Evolutionary conservation across 2,888 invertebrate species (phyloP).

Genomic region (Clusia tigrina): DNA sequence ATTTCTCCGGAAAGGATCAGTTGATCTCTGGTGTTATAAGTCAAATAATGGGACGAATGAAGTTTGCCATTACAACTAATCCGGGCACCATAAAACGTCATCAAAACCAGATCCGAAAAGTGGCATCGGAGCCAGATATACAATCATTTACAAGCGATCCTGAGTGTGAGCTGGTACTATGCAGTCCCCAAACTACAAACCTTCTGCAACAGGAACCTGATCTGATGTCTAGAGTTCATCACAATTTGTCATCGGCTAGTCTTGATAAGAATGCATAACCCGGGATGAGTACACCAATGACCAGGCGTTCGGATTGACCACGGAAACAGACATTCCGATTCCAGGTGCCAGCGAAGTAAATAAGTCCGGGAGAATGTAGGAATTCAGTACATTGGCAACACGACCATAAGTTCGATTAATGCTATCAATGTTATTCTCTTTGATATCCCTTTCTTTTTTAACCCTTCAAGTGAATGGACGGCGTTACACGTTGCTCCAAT

Average conservation of each 20-base stretch:
- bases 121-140: neutral
- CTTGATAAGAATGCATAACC: neutral
- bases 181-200: neutral
- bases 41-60: too few species aligned
- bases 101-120: too few species aligned
- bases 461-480: too few species aligned
- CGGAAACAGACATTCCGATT: neutral
- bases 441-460: too few species aligned
- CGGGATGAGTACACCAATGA: neutral
- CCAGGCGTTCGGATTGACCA: neutral
- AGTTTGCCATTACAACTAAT: too few species aligned
- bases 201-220: too few species aligned
- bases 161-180: neutral
- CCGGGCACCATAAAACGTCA: too few species aligned
- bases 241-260: neutral
- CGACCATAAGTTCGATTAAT: too few species aligned
- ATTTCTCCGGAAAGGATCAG: neutral
- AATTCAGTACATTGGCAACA: too few species aligned
- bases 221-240: too few species aligned
- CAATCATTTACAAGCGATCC: neutral
- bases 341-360: neutral
- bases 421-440: too few species aligned
- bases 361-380: slow-evolving; percentile 8
- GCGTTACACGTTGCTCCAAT: too few species aligned
- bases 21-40: neutral